phyloP scores from a whole-genome alignment of 2,888 invertebrate species.

The Sceliomorpha sp. region DNA sequence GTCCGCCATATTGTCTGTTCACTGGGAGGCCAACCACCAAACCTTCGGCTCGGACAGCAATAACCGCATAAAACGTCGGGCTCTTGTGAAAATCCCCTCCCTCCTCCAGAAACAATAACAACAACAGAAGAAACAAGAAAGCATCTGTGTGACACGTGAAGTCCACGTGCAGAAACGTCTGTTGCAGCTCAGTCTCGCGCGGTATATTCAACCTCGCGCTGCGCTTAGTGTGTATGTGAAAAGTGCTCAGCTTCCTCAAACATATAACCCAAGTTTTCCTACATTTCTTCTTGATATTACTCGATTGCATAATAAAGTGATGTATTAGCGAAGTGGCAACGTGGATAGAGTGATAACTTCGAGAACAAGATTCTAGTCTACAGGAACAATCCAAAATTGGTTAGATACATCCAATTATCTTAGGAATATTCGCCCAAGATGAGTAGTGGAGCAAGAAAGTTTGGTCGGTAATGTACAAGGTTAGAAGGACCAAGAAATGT shows the following conservation, averaged over 20 bases:
- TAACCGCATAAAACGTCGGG: constrained; percentile 17
- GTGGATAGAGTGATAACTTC: no score
- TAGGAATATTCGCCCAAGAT: no score
- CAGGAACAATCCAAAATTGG: no score
- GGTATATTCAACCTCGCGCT: neutral
- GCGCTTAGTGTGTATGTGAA: neutral
- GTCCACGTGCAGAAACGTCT: constrained; percentile 23
- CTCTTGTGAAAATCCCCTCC: constrained; percentile 17
- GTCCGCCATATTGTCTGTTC: constrained; percentile 73
- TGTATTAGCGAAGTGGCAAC: no score
- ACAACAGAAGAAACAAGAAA: constrained; percentile 5
- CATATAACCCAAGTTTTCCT: no score
- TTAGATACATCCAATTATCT: no score
- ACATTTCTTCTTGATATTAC: no score
- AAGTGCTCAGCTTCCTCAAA: no score
- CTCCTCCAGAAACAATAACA: neutral
- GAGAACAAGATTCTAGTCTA: no score
- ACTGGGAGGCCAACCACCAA: constrained; percentile 53
- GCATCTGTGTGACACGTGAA: constrained; percentile 18
- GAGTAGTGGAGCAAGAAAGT: no score
- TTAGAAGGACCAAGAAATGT: neutral
- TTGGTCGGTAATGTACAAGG: constrained; percentile 19
- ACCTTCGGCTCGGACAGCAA: constrained; percentile 28
- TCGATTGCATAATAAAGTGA: no score
- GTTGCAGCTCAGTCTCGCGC: constrained; percentile 14